These are phyloP conservation scores for Gryllus longicercus DNA, from an alignment of 2,888 invertebrate species.

Conservation along the genomic window DNA sequence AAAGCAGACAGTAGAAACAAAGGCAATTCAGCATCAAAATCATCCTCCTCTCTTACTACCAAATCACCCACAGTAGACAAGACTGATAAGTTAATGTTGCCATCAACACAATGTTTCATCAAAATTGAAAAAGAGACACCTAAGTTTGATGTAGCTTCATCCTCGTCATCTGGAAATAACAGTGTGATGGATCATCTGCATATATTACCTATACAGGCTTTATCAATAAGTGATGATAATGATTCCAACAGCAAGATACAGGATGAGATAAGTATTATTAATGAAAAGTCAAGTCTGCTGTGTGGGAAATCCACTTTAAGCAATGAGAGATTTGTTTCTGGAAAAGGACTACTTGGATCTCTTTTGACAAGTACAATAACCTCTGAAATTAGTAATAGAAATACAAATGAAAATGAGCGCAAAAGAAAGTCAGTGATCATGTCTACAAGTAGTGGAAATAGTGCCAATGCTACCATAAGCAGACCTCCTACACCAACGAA, in stretches of 20 bases:
- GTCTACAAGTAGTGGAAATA: slow-evolving; percentile 24
- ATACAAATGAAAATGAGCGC: slow-evolving; percentile 25
- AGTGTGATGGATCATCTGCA: slow-evolving; percentile 21
- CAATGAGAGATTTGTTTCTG: slow-evolving; percentile 23
- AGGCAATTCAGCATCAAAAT: not conserved
- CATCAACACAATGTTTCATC: not conserved
- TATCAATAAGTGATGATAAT: slow-evolving; percentile 22
- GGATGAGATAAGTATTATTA: slow-evolving; percentile 27
- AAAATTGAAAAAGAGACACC: not conserved
- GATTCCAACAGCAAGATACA: slow-evolving; percentile 25
- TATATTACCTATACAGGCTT: slow-evolving; percentile 25
- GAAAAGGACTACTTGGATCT: slow-evolving; percentile 32
- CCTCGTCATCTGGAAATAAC: not conserved
- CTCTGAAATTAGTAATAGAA: slow-evolving; percentile 19
- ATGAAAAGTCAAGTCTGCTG: not conserved
- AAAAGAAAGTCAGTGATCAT: slow-evolving; percentile 34
- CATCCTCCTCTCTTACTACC: slow-evolving; percentile 22
- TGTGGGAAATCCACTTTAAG: not conserved
- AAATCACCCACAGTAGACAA: not conserved
- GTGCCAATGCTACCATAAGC: not conserved
- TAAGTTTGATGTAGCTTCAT: not conserved
- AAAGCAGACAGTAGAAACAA: not conserved
- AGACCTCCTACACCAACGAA: not conserved
- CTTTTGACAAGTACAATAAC: slow-evolving; percentile 27
- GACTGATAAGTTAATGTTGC: not conserved